phyloP scores from a whole-genome alignment of 2,797 vertebrate species.

The Oceanodroma leucorhoa region DNA sequence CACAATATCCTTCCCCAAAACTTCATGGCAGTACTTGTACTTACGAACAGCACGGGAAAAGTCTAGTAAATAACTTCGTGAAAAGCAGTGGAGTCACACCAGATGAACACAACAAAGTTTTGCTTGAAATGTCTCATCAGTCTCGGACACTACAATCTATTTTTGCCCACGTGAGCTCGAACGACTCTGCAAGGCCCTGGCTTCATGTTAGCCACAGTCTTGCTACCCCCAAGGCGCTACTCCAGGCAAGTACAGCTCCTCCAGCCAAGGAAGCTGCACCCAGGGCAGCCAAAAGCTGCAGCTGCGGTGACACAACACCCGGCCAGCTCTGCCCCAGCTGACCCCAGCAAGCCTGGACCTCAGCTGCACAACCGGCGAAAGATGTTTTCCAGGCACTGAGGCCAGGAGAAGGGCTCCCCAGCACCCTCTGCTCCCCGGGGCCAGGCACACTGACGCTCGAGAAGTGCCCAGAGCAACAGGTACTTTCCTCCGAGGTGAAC shows the following conservation, averaged over 20 bases:
- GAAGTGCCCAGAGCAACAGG: background rate
- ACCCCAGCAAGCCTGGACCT: background rate
- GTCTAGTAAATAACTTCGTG: background rate
- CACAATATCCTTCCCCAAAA: background rate
- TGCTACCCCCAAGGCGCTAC: background rate
- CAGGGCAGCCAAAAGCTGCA: background rate
- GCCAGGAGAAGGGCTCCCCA: background rate
- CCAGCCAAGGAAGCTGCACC: background rate
- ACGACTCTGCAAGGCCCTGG: background rate
- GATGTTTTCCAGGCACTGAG: background rate
- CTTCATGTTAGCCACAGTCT: background rate
- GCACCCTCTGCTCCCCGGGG: background rate
- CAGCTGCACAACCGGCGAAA: background rate
- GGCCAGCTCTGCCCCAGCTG: background rate
- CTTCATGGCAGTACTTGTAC: rapidly evolving
- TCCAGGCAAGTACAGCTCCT: background rate
- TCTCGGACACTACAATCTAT: background rate
- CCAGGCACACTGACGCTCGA: rapidly evolving
- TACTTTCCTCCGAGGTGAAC: background rate
- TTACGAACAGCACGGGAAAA: background rate
- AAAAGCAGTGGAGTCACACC: background rate
- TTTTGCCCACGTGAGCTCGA: background rate
- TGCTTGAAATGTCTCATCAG: background rate
- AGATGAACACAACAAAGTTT: background rate
- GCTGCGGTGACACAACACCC: background rate